Evolutionary conservation across 2,113 vertebrate genomes (phyloP).

Genomic region (Myotis yumanensis): DNA sequence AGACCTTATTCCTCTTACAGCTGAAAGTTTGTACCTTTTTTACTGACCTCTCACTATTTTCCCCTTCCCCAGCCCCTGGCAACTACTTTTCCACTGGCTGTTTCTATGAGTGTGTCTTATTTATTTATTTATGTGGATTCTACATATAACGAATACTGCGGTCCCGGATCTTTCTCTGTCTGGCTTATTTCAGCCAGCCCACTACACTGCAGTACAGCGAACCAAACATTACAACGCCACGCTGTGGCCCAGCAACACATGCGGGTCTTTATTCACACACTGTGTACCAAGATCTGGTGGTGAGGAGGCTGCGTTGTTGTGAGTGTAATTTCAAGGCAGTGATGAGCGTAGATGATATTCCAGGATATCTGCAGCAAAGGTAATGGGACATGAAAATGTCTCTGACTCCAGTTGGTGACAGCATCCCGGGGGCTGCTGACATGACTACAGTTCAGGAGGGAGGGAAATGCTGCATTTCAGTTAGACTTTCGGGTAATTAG

Average conservation of each 20-base stretch:
- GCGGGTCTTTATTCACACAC: neutral
- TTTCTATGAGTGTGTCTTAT: neutral
- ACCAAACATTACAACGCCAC: neutral
- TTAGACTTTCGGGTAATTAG: neutral
- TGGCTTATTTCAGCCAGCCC: neutral
- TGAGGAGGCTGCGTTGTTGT: neutral
- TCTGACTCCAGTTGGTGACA: neutral
- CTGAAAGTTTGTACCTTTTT: neutral
- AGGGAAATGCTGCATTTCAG: neutral
- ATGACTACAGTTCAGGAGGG: fast-evolving
- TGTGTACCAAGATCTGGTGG: neutral
- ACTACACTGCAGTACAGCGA: neutral
- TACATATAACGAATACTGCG: neutral
- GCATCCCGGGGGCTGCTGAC: neutral
- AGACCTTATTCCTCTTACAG: neutral
- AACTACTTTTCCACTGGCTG: neutral
- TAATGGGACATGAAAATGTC: neutral
- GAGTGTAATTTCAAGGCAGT: neutral
- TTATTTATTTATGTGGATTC: neutral
- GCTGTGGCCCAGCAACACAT: fast-evolving
- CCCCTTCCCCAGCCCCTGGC: neutral
- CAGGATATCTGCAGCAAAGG: neutral
- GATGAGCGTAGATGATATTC: neutral
- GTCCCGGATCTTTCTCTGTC: neutral
- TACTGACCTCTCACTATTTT: neutral